Evolutionary conservation across 2,797 vertebrate species (phyloP), one percentile per base, ranked within the genome.

Genomic region (Lepus townsendii): DNA sequence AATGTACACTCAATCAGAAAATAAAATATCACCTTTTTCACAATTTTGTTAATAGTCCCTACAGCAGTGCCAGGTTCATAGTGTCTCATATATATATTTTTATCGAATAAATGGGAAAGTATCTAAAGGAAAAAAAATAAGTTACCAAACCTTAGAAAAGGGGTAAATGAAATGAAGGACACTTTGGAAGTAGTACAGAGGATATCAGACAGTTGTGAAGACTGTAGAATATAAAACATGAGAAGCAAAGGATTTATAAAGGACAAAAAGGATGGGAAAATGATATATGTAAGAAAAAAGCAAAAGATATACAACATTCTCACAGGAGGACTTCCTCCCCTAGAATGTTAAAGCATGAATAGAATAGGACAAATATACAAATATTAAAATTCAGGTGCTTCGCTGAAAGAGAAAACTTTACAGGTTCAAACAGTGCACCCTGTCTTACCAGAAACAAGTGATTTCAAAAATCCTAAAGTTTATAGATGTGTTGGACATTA

Each of bases 381-480:
- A 92, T 79, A 60, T 65, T 42, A 94, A 87, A 71, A 78, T 68
- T 76, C 30, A 85, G 38, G 68, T 79, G 76, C 17, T 66, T 76
- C 26, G 27, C 62, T 94, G 7, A 83, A 92, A 76, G 30, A 24
- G 54, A 69, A 26, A n/a, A 95, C n/a, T 93, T 89, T 83, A 68
- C 0, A 78, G 63, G 7, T 86, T 68, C 3, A 12, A 82, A 90
- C 22, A 90, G 38, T 35, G 0, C 0, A 78, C 13, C 0, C 11
- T 47, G 19, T 73, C 1, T 24, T 60, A 79, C 30, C 42, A 77
- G 52, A 65, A 38, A 66, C 26, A 93, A 80, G 82, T 89, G 12
- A 50, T 86, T 63, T 54, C 63, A 30, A 91, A 75, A 42, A 62
- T 80, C 62, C 5, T 60, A 50, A 80, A 11, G 32, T 3, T 60